phyloP scores from a whole-genome alignment of 2,797 vertebrate species.

The Molossus alvarezi region DNA sequence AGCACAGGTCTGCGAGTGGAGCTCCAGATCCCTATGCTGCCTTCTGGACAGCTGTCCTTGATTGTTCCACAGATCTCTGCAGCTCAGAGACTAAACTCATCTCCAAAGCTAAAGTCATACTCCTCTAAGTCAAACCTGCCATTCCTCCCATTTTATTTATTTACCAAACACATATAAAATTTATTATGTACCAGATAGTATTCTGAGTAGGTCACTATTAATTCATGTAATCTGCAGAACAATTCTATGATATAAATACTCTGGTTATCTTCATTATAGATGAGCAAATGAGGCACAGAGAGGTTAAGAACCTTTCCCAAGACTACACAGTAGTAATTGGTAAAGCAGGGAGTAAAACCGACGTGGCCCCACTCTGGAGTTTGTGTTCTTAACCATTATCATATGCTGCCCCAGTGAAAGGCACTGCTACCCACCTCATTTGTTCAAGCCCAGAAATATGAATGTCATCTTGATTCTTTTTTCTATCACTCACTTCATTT shows the following conservation, averaged over 20 bases:
- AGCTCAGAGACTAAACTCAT: not conserved
- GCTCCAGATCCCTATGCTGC: not conserved
- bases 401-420: not conserved
- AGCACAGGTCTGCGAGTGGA: not conserved
- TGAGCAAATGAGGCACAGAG: conserved; percentile 12
- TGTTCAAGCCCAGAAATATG: not conserved
- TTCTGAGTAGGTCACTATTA: conserved; percentile 2
- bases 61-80: not conserved
- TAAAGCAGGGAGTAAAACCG: not conserved
- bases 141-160: conserved; percentile 23
- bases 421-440: not conserved
- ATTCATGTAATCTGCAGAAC: not conserved
- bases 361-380: not conserved
- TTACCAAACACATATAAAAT: not conserved
- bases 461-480: not conserved
- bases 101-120: not conserved
- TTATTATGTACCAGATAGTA: not conserved
- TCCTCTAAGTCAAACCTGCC: not conserved
- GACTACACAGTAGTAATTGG: not conserved
- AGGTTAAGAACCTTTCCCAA: not conserved
- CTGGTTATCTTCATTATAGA: conserved; percentile 30
- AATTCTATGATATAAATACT: not conserved
- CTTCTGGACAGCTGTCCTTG: not conserved
- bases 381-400: not conserved
- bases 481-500: not conserved